Conservation (phyloP, 2,113 vertebrate genomes). For the Phyllostomus hastatus region DNA sequence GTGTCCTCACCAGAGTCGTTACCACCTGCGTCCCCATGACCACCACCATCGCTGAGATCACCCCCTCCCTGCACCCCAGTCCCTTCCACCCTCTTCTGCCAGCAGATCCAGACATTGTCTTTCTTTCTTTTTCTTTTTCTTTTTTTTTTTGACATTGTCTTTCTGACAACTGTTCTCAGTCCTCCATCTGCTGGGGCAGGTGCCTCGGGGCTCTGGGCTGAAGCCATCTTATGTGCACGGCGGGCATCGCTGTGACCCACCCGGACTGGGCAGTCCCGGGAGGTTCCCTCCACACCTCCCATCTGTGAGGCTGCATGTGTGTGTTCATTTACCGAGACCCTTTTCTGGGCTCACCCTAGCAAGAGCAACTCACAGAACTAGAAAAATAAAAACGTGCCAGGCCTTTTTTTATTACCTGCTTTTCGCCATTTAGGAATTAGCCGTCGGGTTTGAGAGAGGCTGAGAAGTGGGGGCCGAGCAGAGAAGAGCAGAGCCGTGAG, state of each 20-base stretch:
- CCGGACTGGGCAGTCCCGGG: neutral
- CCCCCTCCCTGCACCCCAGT: neutral
- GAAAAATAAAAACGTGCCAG: neutral
- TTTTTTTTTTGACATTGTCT: neutral
- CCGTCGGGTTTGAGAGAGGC: neutral
- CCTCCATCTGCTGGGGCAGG: neutral
- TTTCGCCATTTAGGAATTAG: neutral
- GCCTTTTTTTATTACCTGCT: neutral
- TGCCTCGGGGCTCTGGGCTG: neutral
- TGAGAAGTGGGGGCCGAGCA: neutral
- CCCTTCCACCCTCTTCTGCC: fast-evolving
- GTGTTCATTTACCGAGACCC: neutral
- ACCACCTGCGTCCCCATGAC: neutral
- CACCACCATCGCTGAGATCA: neutral
- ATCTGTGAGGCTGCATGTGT: neutral
- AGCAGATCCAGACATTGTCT: neutral
- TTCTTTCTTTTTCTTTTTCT: too few species aligned
- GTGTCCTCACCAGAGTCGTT: neutral
- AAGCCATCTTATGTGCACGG: neutral
- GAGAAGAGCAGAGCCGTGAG: neutral
- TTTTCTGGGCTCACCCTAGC: neutral
- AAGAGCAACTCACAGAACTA: neutral
- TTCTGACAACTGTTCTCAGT: neutral
- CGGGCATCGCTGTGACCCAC: neutral
- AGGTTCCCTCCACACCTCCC: neutral